phyloP scores from a whole-genome alignment of 2,888 invertebrate genomes.

The Tenthredo mesomela region DNA sequence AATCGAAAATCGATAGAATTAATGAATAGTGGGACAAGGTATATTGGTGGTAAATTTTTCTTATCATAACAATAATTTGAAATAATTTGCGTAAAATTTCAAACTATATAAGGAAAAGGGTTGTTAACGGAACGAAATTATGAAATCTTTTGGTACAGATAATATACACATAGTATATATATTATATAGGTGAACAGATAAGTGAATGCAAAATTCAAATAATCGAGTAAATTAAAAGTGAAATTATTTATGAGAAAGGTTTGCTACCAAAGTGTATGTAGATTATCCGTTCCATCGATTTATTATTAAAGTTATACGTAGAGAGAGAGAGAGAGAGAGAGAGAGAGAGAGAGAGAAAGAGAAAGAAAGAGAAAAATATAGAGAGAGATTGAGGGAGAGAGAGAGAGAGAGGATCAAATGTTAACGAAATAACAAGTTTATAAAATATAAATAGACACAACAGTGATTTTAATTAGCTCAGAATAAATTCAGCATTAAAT shows the following conservation, averaged over 20 bases:
- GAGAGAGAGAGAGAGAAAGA: no score
- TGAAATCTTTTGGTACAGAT: no score
- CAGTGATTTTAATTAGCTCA: slow-evolving; percentile 71
- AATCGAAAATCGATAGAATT: no score
- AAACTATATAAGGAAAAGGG: no score
- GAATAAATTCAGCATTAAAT: slow-evolving; percentile 63
- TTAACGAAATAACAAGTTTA: slow-evolving; percentile 66
- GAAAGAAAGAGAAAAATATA: not conserved
- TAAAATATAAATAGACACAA: slow-evolving; percentile 69
- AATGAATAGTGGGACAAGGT: no score
- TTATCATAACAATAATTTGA: not conserved
- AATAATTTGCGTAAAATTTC: no score
- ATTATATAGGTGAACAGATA: no score
- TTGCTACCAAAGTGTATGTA: slow-evolving; percentile 59
- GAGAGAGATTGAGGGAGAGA: slow-evolving; percentile 41
- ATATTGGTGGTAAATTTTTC: not conserved
- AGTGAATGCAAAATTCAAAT: not conserved
- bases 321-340: slow-evolving; percentile 54
- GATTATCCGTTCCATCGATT: slow-evolving; percentile 71
- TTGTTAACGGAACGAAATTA: no score
- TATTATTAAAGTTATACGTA: not conserved
- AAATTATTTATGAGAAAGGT: not conserved
- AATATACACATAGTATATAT: no score
- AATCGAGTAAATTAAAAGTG: not conserved
- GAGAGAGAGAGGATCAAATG: slow-evolving; percentile 1